A percentile compares a stretch with the other conserved stretches of the same genome.
Conservation (phyloP, 2,797 vertebrate species). For the Sebastes diaconus region DNA sequence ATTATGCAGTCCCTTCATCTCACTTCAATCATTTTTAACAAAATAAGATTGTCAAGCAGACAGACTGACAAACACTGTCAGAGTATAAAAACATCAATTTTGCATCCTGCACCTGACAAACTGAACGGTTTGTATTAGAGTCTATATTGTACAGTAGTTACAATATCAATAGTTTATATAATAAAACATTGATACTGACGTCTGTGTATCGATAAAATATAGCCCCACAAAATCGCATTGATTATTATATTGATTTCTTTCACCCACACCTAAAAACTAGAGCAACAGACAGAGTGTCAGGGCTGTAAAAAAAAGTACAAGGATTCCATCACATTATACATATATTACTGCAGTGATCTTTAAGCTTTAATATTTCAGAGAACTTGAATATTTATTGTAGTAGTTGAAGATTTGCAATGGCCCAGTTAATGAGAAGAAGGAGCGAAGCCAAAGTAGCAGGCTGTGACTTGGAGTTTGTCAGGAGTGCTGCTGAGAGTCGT, state of each 20-base stretch:
- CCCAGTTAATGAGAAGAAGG: slow-evolving; percentile 55
- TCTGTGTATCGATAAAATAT: not conserved
- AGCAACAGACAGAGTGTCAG: not conserved
- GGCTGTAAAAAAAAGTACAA: slow-evolving; percentile 14
- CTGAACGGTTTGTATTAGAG: no score
- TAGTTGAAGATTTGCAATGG: slow-evolving; percentile 37
- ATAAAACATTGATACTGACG: not conserved
- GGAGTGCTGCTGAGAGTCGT: slow-evolving; percentile 33
- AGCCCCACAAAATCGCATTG: not conserved
- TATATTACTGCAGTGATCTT: slow-evolving; percentile 11
- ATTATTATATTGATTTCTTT: not conserved
- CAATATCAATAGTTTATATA: not conserved
- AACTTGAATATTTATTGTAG: slow-evolving; percentile 14
- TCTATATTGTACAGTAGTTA: no score
- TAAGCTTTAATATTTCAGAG: slow-evolving; percentile 20
- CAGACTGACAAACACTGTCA: no score
- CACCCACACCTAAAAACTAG: not conserved
- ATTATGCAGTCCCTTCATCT: no score
- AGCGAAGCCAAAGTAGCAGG: slow-evolving; percentile 25
- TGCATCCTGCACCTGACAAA: no score
- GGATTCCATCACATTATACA: slow-evolving; percentile 15
- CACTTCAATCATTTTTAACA: no score
- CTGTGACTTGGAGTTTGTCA: slow-evolving; percentile 44
- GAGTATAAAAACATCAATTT: no score
- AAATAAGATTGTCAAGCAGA: no score